These are phyloP conservation scores for Numenius phaeopus DNA, from an alignment of 2,797 vertebrate species.

Conservation along the genomic window DNA sequence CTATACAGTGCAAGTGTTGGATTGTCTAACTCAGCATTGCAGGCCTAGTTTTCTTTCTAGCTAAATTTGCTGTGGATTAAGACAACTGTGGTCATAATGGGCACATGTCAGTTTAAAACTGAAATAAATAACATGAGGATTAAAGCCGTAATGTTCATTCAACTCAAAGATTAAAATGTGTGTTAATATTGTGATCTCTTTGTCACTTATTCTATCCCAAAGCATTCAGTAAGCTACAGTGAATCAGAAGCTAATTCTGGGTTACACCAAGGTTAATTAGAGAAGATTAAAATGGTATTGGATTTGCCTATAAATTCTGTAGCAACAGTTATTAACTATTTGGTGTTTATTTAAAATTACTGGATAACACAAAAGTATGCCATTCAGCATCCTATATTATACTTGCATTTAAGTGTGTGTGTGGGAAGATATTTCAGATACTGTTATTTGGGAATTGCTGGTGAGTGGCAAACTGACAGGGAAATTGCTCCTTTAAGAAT, in stretches of 20 bases:
- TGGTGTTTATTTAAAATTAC: neutral
- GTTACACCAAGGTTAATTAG: constrained; percentile 17
- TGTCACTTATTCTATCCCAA: neutral
- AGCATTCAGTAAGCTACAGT: neutral
- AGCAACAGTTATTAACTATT: neutral
- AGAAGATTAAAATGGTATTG: neutral
- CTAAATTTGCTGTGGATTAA: neutral
- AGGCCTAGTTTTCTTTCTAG: neutral
- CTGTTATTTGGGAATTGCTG: neutral
- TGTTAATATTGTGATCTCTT: neutral
- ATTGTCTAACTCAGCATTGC: neutral
- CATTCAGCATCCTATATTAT: neutral
- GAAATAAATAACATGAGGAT: neutral
- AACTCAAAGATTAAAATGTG: neutral
- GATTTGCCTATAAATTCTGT: neutral
- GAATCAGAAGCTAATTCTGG: constrained; percentile 14
- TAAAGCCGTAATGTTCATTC: neutral
- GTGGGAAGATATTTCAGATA: neutral
- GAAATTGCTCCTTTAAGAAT: neutral
- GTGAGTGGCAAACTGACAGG: neutral
- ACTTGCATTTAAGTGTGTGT: neutral
- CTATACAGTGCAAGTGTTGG: neutral
- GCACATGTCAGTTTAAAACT: neutral
- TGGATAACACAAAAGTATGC: neutral
- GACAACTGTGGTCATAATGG: neutral